Percentiles rank a stretch among this genome's conserved stretches.
Conservation (phyloP, 2,888 invertebrate genomes). For the Agrochola lychnidis region DNA sequence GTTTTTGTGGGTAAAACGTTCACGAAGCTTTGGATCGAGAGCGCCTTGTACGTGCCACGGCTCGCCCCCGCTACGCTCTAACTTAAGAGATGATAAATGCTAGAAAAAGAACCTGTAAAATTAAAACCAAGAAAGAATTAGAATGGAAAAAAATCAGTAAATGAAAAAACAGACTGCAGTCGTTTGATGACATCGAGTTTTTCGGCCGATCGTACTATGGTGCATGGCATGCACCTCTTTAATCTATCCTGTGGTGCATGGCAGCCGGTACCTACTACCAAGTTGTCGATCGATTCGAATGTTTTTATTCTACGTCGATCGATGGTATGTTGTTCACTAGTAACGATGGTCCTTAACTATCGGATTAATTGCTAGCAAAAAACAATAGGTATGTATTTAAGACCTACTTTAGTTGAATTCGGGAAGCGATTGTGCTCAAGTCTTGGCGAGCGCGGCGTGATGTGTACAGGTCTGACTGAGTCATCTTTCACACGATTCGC, state of each 20-base stretch:
- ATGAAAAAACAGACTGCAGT: neutral
- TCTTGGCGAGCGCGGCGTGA: conserved; percentile 57
- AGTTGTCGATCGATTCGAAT: neutral
- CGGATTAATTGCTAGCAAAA: neutral
- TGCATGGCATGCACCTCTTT: too few species aligned
- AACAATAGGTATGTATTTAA: neutral
- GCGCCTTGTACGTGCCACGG: neutral
- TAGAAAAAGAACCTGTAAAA: neutral
- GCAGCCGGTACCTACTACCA: neutral
- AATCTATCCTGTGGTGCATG: neutral
- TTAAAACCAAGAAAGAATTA: neutral
- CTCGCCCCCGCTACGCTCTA: neutral
- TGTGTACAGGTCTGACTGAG: conserved; percentile 34
- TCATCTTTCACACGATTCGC: conserved; percentile 75
- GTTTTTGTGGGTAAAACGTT: neutral
- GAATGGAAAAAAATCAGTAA: neutral
- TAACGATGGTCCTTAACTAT: neutral
- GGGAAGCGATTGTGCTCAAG: conserved; percentile 68
- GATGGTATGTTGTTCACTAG: neutral
- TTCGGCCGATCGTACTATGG: too few species aligned
- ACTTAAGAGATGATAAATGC: neutral
- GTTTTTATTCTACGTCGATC: neutral
- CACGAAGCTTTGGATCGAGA: neutral
- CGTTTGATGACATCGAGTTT: neutral
- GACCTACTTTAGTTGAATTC: conserved; percentile 63